Conservation (phyloP, 2,797 vertebrate species). For the Vultur gryphus region DNA sequence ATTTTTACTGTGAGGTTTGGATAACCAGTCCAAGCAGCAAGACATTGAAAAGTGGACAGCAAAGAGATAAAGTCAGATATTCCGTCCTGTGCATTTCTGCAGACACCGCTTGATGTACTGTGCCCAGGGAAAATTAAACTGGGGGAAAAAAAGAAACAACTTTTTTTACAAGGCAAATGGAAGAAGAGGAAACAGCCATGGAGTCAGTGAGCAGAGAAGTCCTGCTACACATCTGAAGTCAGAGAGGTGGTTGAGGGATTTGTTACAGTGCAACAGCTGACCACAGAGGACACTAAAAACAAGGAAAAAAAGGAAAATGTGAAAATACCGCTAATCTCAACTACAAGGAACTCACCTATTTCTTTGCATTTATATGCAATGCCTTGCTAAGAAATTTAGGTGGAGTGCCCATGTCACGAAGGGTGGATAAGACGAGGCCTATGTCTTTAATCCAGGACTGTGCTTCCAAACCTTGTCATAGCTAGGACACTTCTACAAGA, state of each 20-base stretch:
- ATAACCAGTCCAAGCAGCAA: not conserved
- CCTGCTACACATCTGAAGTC: not conserved
- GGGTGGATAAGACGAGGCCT: not conserved
- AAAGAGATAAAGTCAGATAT: slow-evolving; percentile 12
- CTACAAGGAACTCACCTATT: not conserved
- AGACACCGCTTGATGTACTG: not conserved
- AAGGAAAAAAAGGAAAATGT: not conserved
- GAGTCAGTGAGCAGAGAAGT: not conserved
- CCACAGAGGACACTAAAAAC: not conserved
- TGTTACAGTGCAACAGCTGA: not conserved
- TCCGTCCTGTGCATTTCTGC: not conserved
- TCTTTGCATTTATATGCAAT: not conserved
- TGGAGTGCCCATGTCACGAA: not conserved
- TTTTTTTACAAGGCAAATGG: not conserved
- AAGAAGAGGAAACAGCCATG: not conserved
- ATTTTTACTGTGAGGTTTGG: not conserved
- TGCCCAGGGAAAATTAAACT: not conserved
- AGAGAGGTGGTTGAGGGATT: not conserved
- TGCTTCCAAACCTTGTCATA: not conserved
- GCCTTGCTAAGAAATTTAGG: not conserved
- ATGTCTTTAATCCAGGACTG: not conserved
- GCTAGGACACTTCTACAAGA: not conserved
- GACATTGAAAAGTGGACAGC: not conserved
- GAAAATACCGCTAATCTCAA: not conserved
- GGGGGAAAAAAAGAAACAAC: not conserved